Conservation (phyloP, 2,113 vertebrate genomes). For the Macquaria ambigua region DNA sequence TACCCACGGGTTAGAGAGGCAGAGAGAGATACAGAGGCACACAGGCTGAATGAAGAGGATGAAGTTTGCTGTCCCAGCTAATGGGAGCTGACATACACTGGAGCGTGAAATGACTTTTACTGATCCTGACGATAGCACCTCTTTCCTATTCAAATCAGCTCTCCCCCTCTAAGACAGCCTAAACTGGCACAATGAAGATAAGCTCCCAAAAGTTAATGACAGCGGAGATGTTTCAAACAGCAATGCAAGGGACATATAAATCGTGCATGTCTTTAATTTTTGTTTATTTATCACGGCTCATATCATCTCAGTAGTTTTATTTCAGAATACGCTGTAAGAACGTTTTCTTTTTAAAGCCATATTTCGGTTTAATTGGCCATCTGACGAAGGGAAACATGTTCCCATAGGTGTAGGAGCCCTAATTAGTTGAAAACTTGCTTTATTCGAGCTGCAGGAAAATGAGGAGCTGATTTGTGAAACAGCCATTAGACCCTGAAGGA, state of each 20-base stretch:
- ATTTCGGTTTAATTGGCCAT: conserved; percentile 54
- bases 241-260: conserved; percentile 27
- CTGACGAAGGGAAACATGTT: conserved; percentile 23
- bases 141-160: conserved; percentile 72
- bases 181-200: conserved; percentile 64
- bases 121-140: conserved; percentile 74
- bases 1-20: conserved; percentile 32
- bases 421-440: conserved; percentile 65
- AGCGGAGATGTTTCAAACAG: conserved; percentile 36
- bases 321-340: conserved; percentile 1
- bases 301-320: conserved; percentile 26
- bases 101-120: conserved; percentile 80
- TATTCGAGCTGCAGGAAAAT: conserved; percentile 43
- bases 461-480: conserved; percentile 52
- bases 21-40: conserved; percentile 14
- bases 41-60: conserved; percentile 51
- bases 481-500: conserved; percentile 51
- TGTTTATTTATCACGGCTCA: conserved; percentile 29
- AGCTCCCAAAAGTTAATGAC: conserved; percentile 62
- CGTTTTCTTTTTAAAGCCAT: conserved; percentile 2
- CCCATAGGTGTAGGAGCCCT: conserved; percentile 51
- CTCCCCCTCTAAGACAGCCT: conserved; percentile 42
- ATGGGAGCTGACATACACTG: conserved; percentile 77
- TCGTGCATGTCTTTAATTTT: conserved; percentile 33
- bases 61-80: conserved; percentile 74